phyloP scores from a whole-genome alignment of 2,888 invertebrate species.

The Macaria notata region DNA sequence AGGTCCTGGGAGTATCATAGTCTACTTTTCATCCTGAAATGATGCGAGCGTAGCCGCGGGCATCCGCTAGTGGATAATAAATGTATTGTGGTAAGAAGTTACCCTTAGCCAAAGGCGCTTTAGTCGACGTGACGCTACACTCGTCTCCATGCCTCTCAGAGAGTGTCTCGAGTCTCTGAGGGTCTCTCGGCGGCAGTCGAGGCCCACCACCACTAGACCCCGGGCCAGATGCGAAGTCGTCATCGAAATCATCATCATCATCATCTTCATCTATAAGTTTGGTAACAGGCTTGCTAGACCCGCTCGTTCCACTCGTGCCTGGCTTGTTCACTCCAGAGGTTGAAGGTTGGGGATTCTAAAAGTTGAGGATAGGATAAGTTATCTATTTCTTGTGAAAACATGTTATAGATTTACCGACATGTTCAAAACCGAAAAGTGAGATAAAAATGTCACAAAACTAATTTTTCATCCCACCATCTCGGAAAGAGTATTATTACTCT shows the following conservation, averaged over 20 bases:
- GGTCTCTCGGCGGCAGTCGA: not conserved
- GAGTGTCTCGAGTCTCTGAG: slow-evolving; percentile 57
- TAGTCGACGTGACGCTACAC: slow-evolving; percentile 11
- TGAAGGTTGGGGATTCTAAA: slow-evolving; percentile 57
- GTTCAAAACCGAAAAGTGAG: no score
- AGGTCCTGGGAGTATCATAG: no score
- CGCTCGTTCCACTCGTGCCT: slow-evolving; percentile 3
- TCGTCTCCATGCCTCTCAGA: slow-evolving; percentile 64
- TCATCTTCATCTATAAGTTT: slow-evolving; percentile 17
- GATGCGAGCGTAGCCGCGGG: no score
- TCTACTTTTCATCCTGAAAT: no score
- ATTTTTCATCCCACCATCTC: no score
- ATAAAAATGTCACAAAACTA: no score
- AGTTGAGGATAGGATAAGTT: not conserved
- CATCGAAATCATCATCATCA: slow-evolving; percentile 24
- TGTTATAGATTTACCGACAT: no score
- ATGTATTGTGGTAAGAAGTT: no score
- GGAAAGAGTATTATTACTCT: no score
- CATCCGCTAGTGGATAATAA: no score
- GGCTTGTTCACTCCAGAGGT: slow-evolving; percentile 40
- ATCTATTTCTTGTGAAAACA: no score
- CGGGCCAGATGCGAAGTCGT: slow-evolving; percentile 27
- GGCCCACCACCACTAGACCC: not conserved
- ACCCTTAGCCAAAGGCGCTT: no score
- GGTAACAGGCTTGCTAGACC: not conserved